Evolutionary conservation across 2,888 invertebrate species (phyloP).

Genomic region (Drosophila setosimentum): DNA sequence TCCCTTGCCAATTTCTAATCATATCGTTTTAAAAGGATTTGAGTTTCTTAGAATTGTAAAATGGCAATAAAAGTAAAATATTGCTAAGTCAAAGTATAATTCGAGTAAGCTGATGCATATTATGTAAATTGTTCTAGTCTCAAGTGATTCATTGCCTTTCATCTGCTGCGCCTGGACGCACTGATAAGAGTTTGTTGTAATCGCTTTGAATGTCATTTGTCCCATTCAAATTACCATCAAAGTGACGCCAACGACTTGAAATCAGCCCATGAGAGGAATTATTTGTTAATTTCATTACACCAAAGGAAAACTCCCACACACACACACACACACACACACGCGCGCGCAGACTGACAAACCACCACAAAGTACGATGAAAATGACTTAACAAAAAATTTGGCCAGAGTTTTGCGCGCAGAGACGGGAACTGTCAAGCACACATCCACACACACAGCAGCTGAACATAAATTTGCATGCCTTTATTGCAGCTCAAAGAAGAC

Average conservation of each 20-base stretch:
- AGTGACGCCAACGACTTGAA: constrained; percentile 57
- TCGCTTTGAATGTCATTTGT: constrained; percentile 68
- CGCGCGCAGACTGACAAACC: constrained; percentile 16
- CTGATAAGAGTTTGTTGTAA: constrained; percentile 72
- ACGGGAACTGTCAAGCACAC: constrained; percentile 28
- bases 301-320: constrained; percentile 26
- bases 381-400: constrained; percentile 77
- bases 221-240: constrained; percentile 77
- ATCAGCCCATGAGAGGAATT: constrained; percentile 60
- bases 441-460: constrained; percentile 22
- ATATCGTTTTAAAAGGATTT: not conserved
- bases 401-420: not conserved
- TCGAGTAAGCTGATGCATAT: not conserved
- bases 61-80: not conserved
- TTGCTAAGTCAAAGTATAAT: not conserved
- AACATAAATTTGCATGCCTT: constrained; percentile 80
- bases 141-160: constrained; percentile 46
- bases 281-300: constrained; percentile 79
- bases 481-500: constrained; percentile 69
- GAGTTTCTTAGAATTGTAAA: not conserved
- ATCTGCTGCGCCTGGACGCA: constrained; percentile 43
- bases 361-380: constrained; percentile 62
- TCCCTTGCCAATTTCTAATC: not conserved
- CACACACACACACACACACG: constrained; percentile 19
- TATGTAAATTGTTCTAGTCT: constrained; percentile 28